Base-by-base conservation (phyloP, 1,140 invertebrate species). In the Drosophila fuyamai region DNA sequence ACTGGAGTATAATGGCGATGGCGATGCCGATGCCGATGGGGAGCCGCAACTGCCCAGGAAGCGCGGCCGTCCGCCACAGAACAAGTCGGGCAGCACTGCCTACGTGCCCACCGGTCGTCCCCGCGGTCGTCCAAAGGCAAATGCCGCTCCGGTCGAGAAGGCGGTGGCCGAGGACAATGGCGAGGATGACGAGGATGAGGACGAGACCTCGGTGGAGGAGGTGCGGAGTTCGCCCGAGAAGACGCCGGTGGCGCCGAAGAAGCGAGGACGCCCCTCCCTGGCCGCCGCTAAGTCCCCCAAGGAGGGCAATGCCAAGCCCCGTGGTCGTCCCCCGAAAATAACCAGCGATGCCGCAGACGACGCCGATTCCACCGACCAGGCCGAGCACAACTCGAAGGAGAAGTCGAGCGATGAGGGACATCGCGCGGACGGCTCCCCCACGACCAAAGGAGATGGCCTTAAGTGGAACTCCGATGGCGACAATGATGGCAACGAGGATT, bases 81-180 rank as follows among this genome's bases (percentile, higher is more conserved):
- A 54, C 27, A 74, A 77, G 23, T 12, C 56, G 12, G 53, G 14
- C 5, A 18, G 14, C 38, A 27, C 0, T 23, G n/a, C 55, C 2
- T 68, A 74, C 16, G 57, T 78, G n/a, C 63, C 62, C 40, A 75
- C 81, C 16, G 82, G 82, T n/a, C 79, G 67, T 27, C 81, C 81
- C 0, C 81, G 82, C 12, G 82, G 82, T 1, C 78, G 82, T 0
- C 82, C 82, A 43, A 82, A 77, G 29, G 62, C 55, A 14, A 77
- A 46, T 46, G 54, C 53, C n/a, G 40, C 23, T 27, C 8, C 43
- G 0, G 27, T 8, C n/a, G 54, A 53, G 7, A 66, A 65, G 27
- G 27, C 32, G 2, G 35, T 18, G 4, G 63, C 53, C 8, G 80
- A 58, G 0, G 60, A 51, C 9, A 43, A 51, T 8, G 70, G 50